Evolutionary conservation across 2,797 vertebrate species (phyloP), one percentile per base, ranked within the genome.

Genomic region (Sebastes goodei): DNA sequence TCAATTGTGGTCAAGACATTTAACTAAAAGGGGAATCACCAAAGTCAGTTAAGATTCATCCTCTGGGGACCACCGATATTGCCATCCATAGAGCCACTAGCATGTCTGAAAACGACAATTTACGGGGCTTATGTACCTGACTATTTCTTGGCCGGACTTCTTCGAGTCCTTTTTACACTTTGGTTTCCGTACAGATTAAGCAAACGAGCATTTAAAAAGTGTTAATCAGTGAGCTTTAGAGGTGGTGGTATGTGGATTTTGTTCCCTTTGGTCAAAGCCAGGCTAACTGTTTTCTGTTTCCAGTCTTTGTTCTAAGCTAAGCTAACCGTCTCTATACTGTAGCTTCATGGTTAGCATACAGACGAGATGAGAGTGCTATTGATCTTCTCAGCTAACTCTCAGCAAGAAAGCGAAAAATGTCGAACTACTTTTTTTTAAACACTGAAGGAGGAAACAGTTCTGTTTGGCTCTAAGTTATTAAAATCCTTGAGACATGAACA

Each of bases 341-440:
- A 23, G 25, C n/a, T 64, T 74, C 23, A 33, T 20, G 27, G 25
- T 23, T 55, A 21, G 12, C 25, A 25, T 25, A 29, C 25, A 59
- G 1, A n/a, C 3, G 14, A 15, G 38, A 10, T 17, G 14, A 65
- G 49, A 52, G 14, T 30, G 15, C 5, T 42, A 2, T n/a, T 2
- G 1, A 27, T 32, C 38, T 64, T 76, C 61, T 46, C 66, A 27
- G 3, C 42, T 72, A 29, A 74, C 33, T 42, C 35, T 59, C 33
- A 10, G 15, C 20, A 64, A 74, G 11, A 55, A 78, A 62, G 15
- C 0, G 0, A 78, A 76, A 35, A 81, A 49, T 82, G 46, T 56
- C 8, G 0, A 46, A 2, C 53, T 67, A 5, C 73, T 72, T 7
- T 23, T 80, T 80, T 49, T 84, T 52, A 53, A 78, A 76, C 56